Evolutionary conservation across 2,113 vertebrate genomes (phyloP), one percentile per base, ranked within the genome.

Genomic region (Thymallus thymallus): DNA sequence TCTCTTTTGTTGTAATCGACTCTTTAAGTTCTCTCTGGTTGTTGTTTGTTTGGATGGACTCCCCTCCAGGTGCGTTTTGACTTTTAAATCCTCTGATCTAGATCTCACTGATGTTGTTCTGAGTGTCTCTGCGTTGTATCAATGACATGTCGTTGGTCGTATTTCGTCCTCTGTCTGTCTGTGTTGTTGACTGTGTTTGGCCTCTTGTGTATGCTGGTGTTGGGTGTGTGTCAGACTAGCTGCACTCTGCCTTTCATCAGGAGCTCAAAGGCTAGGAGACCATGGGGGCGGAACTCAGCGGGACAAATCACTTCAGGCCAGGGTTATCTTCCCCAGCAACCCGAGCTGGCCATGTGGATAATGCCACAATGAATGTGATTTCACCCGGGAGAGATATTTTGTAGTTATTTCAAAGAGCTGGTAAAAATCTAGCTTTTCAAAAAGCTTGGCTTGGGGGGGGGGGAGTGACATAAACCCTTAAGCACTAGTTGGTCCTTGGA

Each of bases 341-440:
- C 48, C 13, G 71, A 76, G 7, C 79, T 51, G 20, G 35, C 35
- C 71, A 73, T 41, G 35, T 41, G 68, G 77, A 84, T 80, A 77
- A 82, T 71, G 58, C 73, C 71, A 76, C 79, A 85, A 77, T 79
- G 62, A 82, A 84, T 80, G 66, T 72, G 73, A 81, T 81, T 76
- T 77, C 71, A 73, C 35, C 51, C 3, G 35, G 62, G 18, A 23
- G 75, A 65, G 26, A 64, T 48, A 63, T 63, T 24, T 65, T 72
- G 58, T 71, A 67, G 69, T 83, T 10, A 41, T 41, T 75, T 83
- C 61, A 79, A 80, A 82, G 76, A 65, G 13, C 68, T 63, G 69
- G 64, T 69, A 83, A 71, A 78, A 76, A 79, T 61, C 41, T 23
- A 68, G 58, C 61, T 73, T 82, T 82, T 77, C 20, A 73, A 76